Conservation (phyloP, 2,888 invertebrate species). For the Acrobasis repandana region DNA sequence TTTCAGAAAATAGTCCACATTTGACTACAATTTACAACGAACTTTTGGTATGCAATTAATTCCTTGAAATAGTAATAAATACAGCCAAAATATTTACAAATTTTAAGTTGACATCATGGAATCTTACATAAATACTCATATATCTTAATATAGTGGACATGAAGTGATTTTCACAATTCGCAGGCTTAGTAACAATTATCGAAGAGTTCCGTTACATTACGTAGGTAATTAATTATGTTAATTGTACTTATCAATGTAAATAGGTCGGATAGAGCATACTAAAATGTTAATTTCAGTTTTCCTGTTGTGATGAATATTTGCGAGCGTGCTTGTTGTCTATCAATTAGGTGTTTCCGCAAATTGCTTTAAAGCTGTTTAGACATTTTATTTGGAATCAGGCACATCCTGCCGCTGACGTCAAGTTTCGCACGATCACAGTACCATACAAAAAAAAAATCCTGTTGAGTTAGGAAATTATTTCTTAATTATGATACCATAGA, state of each 20-base stretch:
- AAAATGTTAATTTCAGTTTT: slow-evolving; percentile 3
- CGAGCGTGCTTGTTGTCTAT: slow-evolving; percentile 1
- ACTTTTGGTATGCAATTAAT: slow-evolving; percentile 57
- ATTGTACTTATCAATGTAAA: slow-evolving; percentile 29
- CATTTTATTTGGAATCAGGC: too few relatives aligned
- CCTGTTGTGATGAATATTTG: slow-evolving; percentile 10
- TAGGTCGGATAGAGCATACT: slow-evolving; percentile 10
- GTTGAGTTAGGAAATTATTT: too few relatives aligned
- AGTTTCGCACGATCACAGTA: too few relatives aligned
- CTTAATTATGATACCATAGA: too few relatives aligned
- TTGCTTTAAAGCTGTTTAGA: too few relatives aligned
- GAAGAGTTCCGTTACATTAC: slow-evolving; percentile 30
- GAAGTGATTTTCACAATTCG: slow-evolving; percentile 54
- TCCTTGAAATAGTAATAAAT: slow-evolving; percentile 48
- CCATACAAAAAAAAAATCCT: too few relatives aligned
- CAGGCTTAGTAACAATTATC: slow-evolving; percentile 45
- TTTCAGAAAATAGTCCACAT: slow-evolving; percentile 61
- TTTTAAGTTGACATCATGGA: slow-evolving; percentile 35
- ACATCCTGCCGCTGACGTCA: too few relatives aligned
- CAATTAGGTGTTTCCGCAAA: slow-evolving; percentile 10
- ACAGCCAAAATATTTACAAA: slow-evolving; percentile 57
- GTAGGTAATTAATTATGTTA: slow-evolving; percentile 23
- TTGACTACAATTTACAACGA: slow-evolving; percentile 51
- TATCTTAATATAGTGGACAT: slow-evolving; percentile 63
- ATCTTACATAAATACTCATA: slow-evolving; percentile 36